These are phyloP conservation scores for Cantharis lateralis DNA, from an alignment of 2,888 invertebrate genomes.

Conservation along the genomic window DNA sequence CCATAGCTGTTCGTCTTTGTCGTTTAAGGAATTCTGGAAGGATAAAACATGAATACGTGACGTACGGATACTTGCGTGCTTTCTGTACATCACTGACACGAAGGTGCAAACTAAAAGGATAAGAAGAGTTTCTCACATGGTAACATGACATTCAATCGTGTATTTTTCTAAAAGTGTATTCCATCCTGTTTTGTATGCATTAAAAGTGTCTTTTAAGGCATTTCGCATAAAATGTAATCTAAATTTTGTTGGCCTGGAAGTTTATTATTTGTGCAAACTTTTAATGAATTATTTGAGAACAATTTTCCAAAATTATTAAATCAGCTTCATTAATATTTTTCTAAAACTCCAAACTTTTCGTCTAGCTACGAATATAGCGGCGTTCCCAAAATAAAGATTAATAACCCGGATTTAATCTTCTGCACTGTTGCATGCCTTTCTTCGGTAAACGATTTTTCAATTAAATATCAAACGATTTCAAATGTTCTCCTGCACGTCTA, in stretches of 20 bases:
- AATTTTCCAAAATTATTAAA: background rate
- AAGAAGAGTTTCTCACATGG: conserved; percentile 22
- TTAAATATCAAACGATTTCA: background rate
- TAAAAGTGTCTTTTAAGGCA: conserved; percentile 20
- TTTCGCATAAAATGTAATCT: conserved; percentile 13
- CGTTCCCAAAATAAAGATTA: background rate
- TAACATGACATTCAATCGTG: conserved; percentile 25
- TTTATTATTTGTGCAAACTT: background rate
- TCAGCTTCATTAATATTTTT: background rate
- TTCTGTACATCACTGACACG: conserved; percentile 15
- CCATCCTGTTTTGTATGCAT: conserved; percentile 23
- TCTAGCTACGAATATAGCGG: background rate
- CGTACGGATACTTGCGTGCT: conserved; percentile 7
- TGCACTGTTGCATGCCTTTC: background rate
- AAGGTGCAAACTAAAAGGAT: conserved; percentile 24
- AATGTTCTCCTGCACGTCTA: background rate
- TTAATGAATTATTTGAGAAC: background rate
- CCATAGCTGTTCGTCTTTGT: conserved; percentile 11
- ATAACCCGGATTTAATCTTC: background rate
- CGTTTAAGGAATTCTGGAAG: conserved; percentile 1
- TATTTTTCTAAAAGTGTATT: conserved; percentile 16
- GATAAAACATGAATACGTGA: conserved; percentile 12
- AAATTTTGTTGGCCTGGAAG: conserved; percentile 6
- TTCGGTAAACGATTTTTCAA: background rate
- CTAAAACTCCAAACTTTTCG: background rate